Base-by-base conservation (phyloP, 2,888 invertebrate genomes). In the Erannis defoliaria region DNA sequence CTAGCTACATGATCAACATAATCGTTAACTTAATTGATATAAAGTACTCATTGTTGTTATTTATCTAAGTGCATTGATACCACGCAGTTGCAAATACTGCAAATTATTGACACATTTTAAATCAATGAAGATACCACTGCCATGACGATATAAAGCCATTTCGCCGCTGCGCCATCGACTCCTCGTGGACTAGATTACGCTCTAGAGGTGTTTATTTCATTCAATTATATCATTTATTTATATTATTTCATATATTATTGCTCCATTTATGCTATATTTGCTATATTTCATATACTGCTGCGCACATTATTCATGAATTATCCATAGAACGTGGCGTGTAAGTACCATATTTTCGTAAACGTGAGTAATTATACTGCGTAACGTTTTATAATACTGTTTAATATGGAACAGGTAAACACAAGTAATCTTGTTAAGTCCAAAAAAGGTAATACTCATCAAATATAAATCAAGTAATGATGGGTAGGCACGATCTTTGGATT, bases 131-230 rank as follows among this genome's bases (percentile, higher is more conserved):
- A 75, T 71, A 75, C 70, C 75, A 43, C 71, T 62, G 64, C 70
- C 72, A 68, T 82, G 81, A 82, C 67, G 68, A 65, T 48, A 9
- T 19, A 38, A 19, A 33, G 31, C 29, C 64, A 73, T 77, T 84
- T 82, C 75, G 71, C 70, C 68, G 64, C 84, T 84, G 77, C 88
- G 85, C 82, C 83, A 84, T 68, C 57, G 55, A 54, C 49, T 51
- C 73, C 91, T 83, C 90, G 90, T 90, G 91, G 88, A 82, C 75
- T 89, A 75, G 67, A 85, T 89, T 81, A 88, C 77, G 74, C 76
- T 72, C 66, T 67, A 64, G 70, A 71, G 59, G 61, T 72, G 64
- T 74, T 73, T 73, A 67, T 68, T 70, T 72, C 69, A 62, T 70
- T 71, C 84, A 87, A 86, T 84, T 82, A 82, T 80, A 81, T 72